Evolutionary conservation across 2,888 invertebrate genomes (phyloP), one percentile per base, ranked within the genome.

Genomic region (Acanthacorydalis orientalis): DNA sequence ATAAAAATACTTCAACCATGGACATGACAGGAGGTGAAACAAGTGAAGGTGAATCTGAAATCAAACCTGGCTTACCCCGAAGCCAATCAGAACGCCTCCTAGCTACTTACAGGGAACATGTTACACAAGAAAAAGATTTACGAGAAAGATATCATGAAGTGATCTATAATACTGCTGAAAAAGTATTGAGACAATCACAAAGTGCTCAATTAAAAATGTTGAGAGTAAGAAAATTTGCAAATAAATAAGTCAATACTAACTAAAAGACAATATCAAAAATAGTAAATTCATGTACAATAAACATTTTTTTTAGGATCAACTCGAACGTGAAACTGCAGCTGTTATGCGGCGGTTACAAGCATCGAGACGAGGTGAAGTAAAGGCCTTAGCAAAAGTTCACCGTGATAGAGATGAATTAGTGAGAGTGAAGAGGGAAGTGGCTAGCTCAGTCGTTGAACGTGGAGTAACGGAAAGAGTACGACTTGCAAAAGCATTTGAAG

Each of bases 381-480:
- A 90, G 62, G 78, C 79, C 44, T 69, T 95, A 50, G 81, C 85
- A 23, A 87, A 90, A 62, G 83, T 83, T 50, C 89, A 91, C 63
- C 78, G 85, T 55, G 92, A 95, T 64, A 85, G 91, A 57, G 91
- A 88, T 55, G 95, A 95, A 63, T 74, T 93, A 56, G 80, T 83
- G 52, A 73, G 88, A 60, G 83, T 86, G 64, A 90, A 89, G 64
- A 69, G 91, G 60, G 83, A 92, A 72, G 88, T 91, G 3, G 77
- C 77, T 43, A 77, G 74, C 51, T 75, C 80, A 57, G 81, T 91
- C 7, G 91, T 95, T 53, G 86, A 86, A 57, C 80, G 86, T 51
- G 93, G 91, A 39, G 93, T 93, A 44, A 80, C 83, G 51, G 93
- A 93, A 66, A 78, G 92, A 50, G 83, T 85, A 53, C 78, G 84